phyloP scores from a whole-genome alignment of 1,140 invertebrate genomes.

The Amyelois transitella region DNA sequence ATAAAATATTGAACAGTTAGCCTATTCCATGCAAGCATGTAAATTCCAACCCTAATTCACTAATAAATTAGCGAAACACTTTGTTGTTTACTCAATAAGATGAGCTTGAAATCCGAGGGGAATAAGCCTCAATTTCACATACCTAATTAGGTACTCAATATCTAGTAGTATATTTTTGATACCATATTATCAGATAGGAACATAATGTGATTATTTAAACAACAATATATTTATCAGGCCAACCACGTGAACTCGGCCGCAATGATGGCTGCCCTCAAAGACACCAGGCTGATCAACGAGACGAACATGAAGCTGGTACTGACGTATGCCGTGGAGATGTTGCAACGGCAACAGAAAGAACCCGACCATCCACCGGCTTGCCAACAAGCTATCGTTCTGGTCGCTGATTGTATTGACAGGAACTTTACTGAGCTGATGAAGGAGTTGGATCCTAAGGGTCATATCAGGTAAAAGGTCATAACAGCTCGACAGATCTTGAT shows the following conservation, averaged over 20 bases:
- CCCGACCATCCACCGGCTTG: conserved; percentile 36
- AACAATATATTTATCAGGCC: conserved; percentile 79
- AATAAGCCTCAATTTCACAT: no score
- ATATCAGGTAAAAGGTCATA: conserved; percentile 43
- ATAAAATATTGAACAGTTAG: no score
- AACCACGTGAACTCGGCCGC: conserved; percentile 88
- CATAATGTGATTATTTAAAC: no score
- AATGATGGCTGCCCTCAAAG: conserved; percentile 81
- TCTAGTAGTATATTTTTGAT: no score
- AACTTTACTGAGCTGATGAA: conserved; percentile 45
- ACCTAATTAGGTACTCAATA: no score
- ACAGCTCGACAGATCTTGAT: no score
- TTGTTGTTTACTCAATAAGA: no score
- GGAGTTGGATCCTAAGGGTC: conserved; percentile 40
- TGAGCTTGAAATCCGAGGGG: no score
- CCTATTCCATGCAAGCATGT: no score
- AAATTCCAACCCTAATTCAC: no score
- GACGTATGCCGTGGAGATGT: conserved; percentile 84
- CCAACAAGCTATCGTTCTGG: conserved; percentile 56
- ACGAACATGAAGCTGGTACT: conserved; percentile 90
- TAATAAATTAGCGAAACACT: no score
- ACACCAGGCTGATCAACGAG: conserved; percentile 83
- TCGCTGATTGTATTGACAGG: conserved; percentile 52
- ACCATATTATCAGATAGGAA: no score
- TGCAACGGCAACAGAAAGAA: conserved; percentile 51